Conservation (phyloP, 2,113 vertebrate genomes). For the Enhydra lutris region DNA sequence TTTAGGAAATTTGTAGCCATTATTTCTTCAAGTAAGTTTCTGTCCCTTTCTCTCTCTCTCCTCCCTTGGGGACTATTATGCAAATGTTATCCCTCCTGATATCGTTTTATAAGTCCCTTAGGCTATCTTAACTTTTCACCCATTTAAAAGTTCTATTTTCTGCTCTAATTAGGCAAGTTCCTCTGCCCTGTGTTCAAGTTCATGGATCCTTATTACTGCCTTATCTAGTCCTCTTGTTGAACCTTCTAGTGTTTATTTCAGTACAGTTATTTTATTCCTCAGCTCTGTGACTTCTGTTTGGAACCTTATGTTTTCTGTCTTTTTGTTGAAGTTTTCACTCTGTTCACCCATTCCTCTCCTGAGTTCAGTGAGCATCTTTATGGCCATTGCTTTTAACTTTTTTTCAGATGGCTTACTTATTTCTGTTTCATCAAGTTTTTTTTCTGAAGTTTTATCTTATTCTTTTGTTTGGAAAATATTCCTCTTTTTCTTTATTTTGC, state of each 20-base stretch:
- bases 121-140: not conserved
- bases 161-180: not conserved
- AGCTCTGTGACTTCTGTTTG: not conserved
- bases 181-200: not conserved
- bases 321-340: not conserved
- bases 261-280: not conserved
- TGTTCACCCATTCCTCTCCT: not conserved
- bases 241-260: not conserved
- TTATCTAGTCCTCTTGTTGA: not conserved
- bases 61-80: not conserved
- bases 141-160: not conserved
- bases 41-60: not conserved
- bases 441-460: not conserved
- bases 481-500: not conserved
- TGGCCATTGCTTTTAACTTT: not conserved
- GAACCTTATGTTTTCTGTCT: not conserved
- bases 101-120: not conserved
- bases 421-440: not conserved
- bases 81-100: not conserved
- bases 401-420: not conserved
- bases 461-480: not conserved
- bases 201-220: not conserved
- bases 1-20: not conserved
- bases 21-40: not conserved
- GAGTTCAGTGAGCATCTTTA: not conserved